Evolutionary conservation across 2,113 vertebrate genomes (phyloP), one percentile per base, ranked within the genome.

Genomic region (Passer domesticus): DNA sequence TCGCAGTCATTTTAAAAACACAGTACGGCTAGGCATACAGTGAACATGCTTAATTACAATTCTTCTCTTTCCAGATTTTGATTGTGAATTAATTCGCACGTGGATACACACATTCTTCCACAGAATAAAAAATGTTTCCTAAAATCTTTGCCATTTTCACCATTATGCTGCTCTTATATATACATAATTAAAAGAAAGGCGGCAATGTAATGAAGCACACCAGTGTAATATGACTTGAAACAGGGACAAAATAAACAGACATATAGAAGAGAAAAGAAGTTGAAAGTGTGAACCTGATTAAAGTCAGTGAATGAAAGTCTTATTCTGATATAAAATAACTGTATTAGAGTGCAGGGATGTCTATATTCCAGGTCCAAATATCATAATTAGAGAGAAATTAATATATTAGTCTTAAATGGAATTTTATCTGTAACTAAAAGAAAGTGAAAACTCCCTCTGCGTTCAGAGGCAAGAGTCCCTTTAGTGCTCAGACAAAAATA

Each of bases 391-490:
- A 15, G 20, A 59, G 56, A 58, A 64, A 68, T 43, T 41, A 0
- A 35, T 8, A 4, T 31, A 2, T 78, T 27, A 27, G 14, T 7
- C 11, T 7, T 58, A 46, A 84, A 67, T 19, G 5, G n/a, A 55
- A 88, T 90, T 52, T 76, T 47, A 43, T 66, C 39, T 64, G 10
- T n/a, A 46, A 39, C 28, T 55, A n/a, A 74, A 80, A 75, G 33
- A 63, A 64, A 77, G 4, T 49, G 18, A 8, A 83, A 86, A 74
- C 0, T 0, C 0, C 7, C 1, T 31, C 55, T 55, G 16, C 47
- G 2, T 63, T 81, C 28, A 73, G 13, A 22, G 30, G 56, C 49
- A 50, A 50, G 12, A 6, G 3, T 50, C 6, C 27, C 39, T 55
- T 33, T n/a, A 25, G 3, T 75, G 33, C 9, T 78, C 35, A 72